Evolutionary conservation across 2,797 vertebrate species (phyloP).

Genomic region (Siniperca undulata): DNA sequence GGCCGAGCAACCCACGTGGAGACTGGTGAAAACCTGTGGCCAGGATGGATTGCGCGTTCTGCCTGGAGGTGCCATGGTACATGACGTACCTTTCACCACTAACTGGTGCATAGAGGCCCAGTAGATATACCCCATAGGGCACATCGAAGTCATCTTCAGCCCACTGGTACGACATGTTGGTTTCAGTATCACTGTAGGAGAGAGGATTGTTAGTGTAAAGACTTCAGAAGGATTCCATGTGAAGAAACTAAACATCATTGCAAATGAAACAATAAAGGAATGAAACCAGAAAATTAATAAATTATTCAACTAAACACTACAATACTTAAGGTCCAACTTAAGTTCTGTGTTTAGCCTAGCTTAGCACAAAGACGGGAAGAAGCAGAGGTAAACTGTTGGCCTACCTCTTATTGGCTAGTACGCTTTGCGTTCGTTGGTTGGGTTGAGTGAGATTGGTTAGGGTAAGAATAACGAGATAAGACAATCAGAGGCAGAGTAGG

Average conservation of each 20-base stretch:
- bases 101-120: background rate
- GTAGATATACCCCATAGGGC: accelerated
- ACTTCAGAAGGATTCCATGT: background rate
- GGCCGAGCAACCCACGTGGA: constrained; percentile 61
- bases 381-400: no score
- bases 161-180: constrained; percentile 36
- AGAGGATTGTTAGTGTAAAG: background rate
- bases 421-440: no score
- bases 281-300: background rate
- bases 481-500: no score
- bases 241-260: background rate
- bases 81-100: constrained; percentile 48
- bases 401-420: no score
- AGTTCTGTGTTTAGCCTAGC: background rate
- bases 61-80: constrained; percentile 77
- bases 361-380: background rate
- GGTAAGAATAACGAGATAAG: no score
- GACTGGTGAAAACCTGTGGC: constrained; percentile 24
- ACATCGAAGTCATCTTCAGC: constrained; percentile 55
- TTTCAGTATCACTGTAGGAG: background rate
- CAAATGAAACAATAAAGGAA: background rate
- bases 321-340: background rate
- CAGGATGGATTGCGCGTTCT: background rate
- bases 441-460: no score
- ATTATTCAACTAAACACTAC: background rate